Base-by-base conservation (phyloP, 2,888 invertebrate species). In the Brachypterus glaber region DNA sequence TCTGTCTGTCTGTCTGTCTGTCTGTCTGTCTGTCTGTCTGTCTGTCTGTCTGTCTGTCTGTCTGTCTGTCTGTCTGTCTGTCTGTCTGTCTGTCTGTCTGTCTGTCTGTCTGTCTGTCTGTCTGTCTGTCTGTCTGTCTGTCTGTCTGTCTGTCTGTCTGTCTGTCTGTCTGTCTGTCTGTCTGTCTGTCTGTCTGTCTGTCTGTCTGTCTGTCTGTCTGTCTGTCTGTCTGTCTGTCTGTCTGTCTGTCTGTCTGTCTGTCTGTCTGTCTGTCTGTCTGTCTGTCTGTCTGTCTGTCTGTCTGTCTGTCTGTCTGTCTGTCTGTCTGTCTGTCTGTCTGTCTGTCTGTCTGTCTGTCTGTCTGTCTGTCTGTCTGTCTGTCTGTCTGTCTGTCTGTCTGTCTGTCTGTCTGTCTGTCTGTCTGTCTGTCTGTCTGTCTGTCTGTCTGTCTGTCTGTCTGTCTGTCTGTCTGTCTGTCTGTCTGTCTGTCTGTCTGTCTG, bases 161-260 rank as follows among this genome's bases (percentile, higher is more conserved):
- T 36, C 40, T 31, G 39, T 37, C 43, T 41, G 43, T 37, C 43
- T 32, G 39, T 37, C 43, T 41, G 43, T 41, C 43, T 37, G 39
- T 27, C 43, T 37, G 40, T 43, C 43, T 32, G 39, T 41, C 43
- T 37, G 40, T 37, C 43, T 32, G 36, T 43, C 40, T 36, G 43
- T 43, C 43, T 32, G 39, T 37, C 43, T 37, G 43, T 41, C 43
- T 31, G 39, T 43, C 43, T 37, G 40, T 37, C 43, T 32, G 39
- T 41, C 43, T 37, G 40, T 43, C 43, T 32, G 36, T 37, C 40
- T 36, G 43, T 43, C 43, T 32, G 39, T 43, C 43, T 37, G 43
- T 33, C 43, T 31, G 39, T 43, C 38, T 38, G 38, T 38, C 38
- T 33, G 33, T 15, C 33, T 38, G 38, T 37, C 37, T 31, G 37